A percentile compares a stretch with the other conserved stretches of the same genome.
phyloP scores from a whole-genome alignment of 2,888 invertebrate genomes.

The Danaus chrysippus region DNA sequence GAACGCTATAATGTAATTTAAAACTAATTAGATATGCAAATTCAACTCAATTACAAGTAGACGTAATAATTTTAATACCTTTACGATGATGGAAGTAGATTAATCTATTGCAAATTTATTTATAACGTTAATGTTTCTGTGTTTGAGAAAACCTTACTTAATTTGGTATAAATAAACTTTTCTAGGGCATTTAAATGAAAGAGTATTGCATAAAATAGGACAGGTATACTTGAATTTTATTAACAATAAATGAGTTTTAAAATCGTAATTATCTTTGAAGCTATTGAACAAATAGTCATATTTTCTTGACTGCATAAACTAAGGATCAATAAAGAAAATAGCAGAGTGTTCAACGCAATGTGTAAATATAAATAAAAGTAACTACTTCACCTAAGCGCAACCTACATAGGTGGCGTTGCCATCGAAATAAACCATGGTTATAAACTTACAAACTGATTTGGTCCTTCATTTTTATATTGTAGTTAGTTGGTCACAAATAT shows the following conservation, averaged over 20 bases:
- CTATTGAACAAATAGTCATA: too few species aligned
- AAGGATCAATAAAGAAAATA: background rate
- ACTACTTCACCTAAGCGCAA: too few species aligned
- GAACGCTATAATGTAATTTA: constrained; percentile 35
- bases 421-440: too few species aligned
- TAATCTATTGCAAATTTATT: constrained; percentile 12
- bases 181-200: background rate
- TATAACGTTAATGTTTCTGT: background rate
- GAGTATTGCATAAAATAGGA: background rate
- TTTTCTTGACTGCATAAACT: background rate
- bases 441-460: too few species aligned
- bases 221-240: too few species aligned
- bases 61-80: constrained; percentile 28
- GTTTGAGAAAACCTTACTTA: background rate
- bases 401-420: too few species aligned
- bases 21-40: constrained; percentile 36
- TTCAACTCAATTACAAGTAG: constrained; percentile 25
- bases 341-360: too few species aligned
- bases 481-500: too few species aligned
- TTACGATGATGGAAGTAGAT: constrained; percentile 15
- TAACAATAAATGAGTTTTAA: too few species aligned
- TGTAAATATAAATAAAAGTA: too few species aligned
- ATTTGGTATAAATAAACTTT: background rate
- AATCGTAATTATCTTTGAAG: too few species aligned
- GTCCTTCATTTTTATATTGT: too few species aligned